phyloP scores from a whole-genome alignment of 2,888 invertebrate species.

The Ceraclea dissimilis region DNA sequence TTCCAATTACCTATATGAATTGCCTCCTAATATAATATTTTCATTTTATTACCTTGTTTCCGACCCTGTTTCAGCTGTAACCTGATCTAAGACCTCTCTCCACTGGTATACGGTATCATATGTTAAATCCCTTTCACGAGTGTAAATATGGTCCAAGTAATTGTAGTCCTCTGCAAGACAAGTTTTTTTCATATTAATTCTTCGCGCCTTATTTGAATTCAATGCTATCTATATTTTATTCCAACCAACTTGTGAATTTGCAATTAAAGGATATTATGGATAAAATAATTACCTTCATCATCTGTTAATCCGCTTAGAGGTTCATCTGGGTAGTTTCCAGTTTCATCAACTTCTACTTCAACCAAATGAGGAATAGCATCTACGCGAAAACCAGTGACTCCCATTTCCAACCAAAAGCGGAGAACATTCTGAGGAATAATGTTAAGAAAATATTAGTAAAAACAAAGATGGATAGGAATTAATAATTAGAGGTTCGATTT shows the following conservation, averaged over 20 bases:
- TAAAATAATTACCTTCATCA: constrained; percentile 25
- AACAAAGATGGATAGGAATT: background rate
- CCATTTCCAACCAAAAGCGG: constrained; percentile 50
- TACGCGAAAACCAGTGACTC: constrained; percentile 55
- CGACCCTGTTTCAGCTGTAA: constrained; percentile 29
- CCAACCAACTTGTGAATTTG: too few relatives aligned
- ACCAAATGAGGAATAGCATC: constrained; percentile 35
- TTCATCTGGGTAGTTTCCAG: constrained; percentile 40
- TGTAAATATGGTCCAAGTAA: constrained; percentile 47
- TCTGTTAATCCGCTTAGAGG: constrained; percentile 27
- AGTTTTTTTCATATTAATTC: too few relatives aligned
- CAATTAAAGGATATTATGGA: too few relatives aligned
- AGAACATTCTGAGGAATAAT: constrained; percentile 34
- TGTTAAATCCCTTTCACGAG: constrained; percentile 38
- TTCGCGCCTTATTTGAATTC: too few relatives aligned
- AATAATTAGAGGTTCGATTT: too few relatives aligned
- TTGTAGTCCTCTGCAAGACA: constrained; percentile 32
- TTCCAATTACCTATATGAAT: background rate
- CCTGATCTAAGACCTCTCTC: constrained; percentile 43
- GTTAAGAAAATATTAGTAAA: background rate
- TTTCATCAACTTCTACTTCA: constrained; percentile 25
- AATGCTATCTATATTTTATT: too few relatives aligned
- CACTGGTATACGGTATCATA: constrained; percentile 46
- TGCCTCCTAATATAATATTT: background rate
- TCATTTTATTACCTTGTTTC: constrained; percentile 14